Conservation (phyloP, 2,113 vertebrate genomes). For the Corynorhinus townsendii region DNA sequence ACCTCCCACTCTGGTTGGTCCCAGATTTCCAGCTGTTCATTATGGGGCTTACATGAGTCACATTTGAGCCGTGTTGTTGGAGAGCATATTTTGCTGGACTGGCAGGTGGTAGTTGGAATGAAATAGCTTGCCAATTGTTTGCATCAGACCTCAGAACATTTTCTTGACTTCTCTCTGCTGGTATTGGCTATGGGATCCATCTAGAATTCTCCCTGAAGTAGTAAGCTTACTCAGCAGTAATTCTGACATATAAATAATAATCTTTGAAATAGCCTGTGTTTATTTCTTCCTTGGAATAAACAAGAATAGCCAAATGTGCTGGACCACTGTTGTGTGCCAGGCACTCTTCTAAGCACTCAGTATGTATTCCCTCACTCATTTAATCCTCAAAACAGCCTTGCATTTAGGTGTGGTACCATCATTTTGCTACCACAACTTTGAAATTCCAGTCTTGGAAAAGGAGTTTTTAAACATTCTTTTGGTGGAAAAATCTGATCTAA, state of each 20-base stretch:
- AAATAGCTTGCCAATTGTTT: not conserved
- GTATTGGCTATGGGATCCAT: not conserved
- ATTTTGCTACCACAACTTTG: not conserved
- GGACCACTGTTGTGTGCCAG: not conserved
- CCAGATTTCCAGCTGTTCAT: not conserved
- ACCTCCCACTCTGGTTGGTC: not conserved
- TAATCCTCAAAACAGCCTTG: not conserved
- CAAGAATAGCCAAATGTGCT: not conserved
- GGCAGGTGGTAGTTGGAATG: not conserved
- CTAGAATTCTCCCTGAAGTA: not conserved
- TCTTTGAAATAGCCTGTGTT: not conserved
- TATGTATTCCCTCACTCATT: not conserved
- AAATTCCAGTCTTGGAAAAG: not conserved
- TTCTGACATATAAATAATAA: not conserved
- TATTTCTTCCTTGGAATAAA: not conserved
- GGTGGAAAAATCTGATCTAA: not conserved
- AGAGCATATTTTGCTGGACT: not conserved
- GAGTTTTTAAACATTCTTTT: not conserved
- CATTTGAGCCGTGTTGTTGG: not conserved
- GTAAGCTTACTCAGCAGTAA: not conserved
- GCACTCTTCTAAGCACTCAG: not conserved
- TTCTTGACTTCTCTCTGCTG: not conserved
- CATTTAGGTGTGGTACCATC: rapidly evolving
- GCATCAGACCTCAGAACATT: not conserved
- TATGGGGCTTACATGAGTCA: not conserved